Conservation (phyloP, 1,140 invertebrate genomes). For the Eupeodes corollae region DNA sequence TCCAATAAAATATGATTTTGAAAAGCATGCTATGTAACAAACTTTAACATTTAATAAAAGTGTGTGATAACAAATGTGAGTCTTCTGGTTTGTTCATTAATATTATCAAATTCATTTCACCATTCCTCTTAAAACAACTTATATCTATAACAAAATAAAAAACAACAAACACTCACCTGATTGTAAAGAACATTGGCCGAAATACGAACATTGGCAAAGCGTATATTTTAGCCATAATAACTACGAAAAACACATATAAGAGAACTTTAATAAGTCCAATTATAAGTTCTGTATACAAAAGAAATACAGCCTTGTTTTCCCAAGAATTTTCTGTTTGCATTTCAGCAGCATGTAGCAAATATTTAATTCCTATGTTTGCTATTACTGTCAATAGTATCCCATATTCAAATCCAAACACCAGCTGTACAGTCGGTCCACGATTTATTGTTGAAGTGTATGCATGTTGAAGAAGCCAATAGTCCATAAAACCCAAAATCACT, state of each 20-base stretch:
- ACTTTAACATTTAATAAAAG: no score
- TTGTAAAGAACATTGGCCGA: constrained; percentile 96
- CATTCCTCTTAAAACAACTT: no score
- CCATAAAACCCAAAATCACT: constrained; percentile 65
- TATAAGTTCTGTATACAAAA: constrained; percentile 92
- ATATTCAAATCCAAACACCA: constrained; percentile 99
- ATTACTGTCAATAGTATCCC: constrained; percentile 92
- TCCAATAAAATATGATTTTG: no score
- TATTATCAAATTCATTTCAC: no score
- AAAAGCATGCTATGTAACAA: no score
- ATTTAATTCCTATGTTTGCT: constrained; percentile 90
- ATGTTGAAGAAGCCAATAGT: constrained; percentile 83
- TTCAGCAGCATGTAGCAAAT: constrained; percentile 87
- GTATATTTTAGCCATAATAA: constrained; percentile 95
- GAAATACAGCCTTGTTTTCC: constrained; percentile 97
- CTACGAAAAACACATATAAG: constrained; percentile 87
- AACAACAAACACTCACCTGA: no score
- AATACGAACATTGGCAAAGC: constrained; percentile 97
- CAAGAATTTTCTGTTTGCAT: constrained; percentile 92
- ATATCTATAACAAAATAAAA: background rate
- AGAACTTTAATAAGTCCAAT: constrained; percentile 85
- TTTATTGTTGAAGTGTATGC: constrained; percentile 90
- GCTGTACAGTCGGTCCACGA: constrained; percentile 92
- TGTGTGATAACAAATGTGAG: no score
- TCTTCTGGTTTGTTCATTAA: background rate